Conservation (phyloP, 2,113 vertebrate genomes). For the Riparia riparia region DNA sequence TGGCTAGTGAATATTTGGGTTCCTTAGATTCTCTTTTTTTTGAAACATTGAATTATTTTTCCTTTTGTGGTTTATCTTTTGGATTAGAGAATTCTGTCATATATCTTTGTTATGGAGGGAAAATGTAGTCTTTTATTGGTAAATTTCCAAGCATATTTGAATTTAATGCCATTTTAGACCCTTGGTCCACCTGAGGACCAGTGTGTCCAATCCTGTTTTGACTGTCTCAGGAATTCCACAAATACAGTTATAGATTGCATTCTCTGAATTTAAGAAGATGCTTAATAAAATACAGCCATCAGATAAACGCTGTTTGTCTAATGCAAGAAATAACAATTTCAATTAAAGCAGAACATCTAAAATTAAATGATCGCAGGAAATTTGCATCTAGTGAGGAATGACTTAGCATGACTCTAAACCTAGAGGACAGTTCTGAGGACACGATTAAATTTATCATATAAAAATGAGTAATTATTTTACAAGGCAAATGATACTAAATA, state of each 20-base stretch:
- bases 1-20: neutral
- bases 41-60: neutral
- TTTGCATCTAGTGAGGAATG: neutral
- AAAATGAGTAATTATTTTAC: slow-evolving; percentile 1
- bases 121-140: neutral
- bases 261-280: neutral
- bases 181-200: neutral
- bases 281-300: neutral
- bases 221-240: neutral
- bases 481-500: neutral
- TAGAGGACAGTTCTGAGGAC: neutral
- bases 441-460: neutral
- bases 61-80: neutral
- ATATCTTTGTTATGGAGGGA: neutral
- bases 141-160: neutral
- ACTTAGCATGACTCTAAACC: neutral
- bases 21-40: neutral
- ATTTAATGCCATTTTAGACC: neutral
- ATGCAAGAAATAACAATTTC: neutral
- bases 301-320: neutral
- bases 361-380: neutral
- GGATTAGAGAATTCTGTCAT: neutral
- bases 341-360: neutral
- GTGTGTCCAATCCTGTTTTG: neutral
- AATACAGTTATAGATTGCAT: neutral